A percentile compares a stretch with the other conserved stretches of the same genome.
phyloP scores from a whole-genome alignment of 2,888 invertebrate species.

The Calliphora vomitoria region DNA sequence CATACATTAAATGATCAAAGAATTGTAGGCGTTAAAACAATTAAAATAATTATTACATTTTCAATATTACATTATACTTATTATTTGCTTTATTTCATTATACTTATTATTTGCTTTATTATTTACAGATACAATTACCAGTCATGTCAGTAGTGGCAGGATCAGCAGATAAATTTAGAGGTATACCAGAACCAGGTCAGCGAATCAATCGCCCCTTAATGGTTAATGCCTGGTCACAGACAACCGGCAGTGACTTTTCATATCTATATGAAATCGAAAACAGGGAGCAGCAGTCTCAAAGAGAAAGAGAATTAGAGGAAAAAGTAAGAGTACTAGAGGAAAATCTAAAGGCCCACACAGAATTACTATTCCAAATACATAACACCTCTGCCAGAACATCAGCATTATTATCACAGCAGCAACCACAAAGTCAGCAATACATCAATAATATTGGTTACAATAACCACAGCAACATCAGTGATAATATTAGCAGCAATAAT shows the following conservation, averaged over 20 bases:
- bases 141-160: constrained; percentile 16
- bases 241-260: constrained; percentile 77
- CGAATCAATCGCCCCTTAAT: constrained; percentile 72
- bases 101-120: not conserved
- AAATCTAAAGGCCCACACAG: constrained; percentile 78
- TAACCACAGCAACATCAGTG: constrained; percentile 50
- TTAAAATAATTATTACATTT: too few species aligned
- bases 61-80: not conserved
- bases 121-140: not conserved
- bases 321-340: constrained; percentile 78
- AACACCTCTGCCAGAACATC: constrained; percentile 61
- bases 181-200: constrained; percentile 44
- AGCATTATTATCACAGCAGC: constrained; percentile 40
- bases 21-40: too few species aligned
- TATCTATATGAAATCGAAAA: constrained; percentile 70
- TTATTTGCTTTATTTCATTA: not conserved
- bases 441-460: not conserved
- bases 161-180: constrained; percentile 53
- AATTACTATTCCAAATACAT: constrained; percentile 78
- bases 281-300: constrained; percentile 73
- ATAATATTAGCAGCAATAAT: constrained; percentile 54
- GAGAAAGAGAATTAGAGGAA: constrained; percentile 75
- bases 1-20: too few species aligned
- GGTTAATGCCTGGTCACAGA: constrained; percentile 81
- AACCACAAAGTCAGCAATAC: constrained; percentile 25